phyloP scores from a whole-genome alignment of 1,140 invertebrate species.

The Drosophila tristis region DNA sequence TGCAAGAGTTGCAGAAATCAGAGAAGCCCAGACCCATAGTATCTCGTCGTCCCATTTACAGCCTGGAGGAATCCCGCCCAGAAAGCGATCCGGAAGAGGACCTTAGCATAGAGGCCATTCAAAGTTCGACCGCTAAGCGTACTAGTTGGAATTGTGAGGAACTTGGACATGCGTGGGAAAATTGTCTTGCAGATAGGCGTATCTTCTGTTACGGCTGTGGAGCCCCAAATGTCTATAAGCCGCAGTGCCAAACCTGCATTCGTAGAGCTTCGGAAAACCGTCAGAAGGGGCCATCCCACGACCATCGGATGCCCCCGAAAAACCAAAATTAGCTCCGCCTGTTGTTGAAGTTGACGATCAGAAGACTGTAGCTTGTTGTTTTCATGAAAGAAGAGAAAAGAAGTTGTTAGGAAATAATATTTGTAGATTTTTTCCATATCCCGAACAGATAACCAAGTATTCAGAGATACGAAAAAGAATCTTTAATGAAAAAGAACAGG shows the following conservation, averaged over 20 bases:
- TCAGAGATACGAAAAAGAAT: too few species aligned
- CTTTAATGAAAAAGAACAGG: too few species aligned
- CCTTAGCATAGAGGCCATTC: neutral
- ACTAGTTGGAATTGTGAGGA: conserved; percentile 1
- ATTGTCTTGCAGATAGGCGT: conserved; percentile 1
- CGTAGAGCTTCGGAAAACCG: conserved; percentile 3
- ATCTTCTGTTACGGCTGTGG: conserved; percentile 15
- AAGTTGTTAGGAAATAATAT: neutral
- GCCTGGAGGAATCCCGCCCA: too few species aligned
- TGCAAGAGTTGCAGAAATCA: neutral
- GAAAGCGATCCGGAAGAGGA: neutral
- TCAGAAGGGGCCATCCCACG: neutral
- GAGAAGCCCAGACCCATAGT: neutral
- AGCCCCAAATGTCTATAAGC: neutral
- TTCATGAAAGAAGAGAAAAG: neutral
- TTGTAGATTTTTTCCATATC: neutral
- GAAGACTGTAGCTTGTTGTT: too few species aligned
- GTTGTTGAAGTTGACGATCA: too few species aligned
- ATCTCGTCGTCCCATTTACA: too few species aligned
- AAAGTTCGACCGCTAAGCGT: neutral
- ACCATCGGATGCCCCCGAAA: conserved; percentile 8
- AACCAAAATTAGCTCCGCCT: neutral
- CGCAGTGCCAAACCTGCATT: neutral
- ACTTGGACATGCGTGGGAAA: conserved; percentile 3
- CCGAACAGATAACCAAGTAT: neutral